Evolutionary conservation across 2,797 vertebrate genomes (phyloP), one percentile per base, ranked within the genome.

Genomic region (Salmo trutta): DNA sequence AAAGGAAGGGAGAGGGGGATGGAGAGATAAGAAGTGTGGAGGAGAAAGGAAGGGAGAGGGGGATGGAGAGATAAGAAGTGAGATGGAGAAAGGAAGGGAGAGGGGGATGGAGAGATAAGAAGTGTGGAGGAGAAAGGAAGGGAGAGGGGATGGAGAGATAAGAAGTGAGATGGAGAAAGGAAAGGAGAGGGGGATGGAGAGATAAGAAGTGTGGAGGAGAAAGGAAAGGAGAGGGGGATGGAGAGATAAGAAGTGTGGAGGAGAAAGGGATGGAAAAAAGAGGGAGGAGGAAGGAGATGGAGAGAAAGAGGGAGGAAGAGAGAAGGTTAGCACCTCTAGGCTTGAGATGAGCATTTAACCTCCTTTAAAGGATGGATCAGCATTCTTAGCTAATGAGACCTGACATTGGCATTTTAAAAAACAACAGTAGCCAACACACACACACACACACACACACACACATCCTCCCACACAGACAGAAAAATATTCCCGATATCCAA

Each of bases 331-430:
- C 51, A 21, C 27, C 71, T 73, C 59, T 54, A 8, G 27, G 19
- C 5, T 17, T 10, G 41, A 64, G 51, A 54, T 36, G 24, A 80
- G 75, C 17, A 31, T 74, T 80, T 79, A 79, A 74, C 78, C 84
- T 84, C 81, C 10, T 47, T 66, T 54, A 82, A 86, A 82, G 75
- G 76, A 82, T 71, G 72, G 71, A 75, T 65, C 67, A 64, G 36
- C 24, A 71, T 75, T 64, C 56, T 51, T 47, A 31, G 19, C 71
- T 71, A 36, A 70, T 69, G 73, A 75, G 36, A 78, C 29, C 52
- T 70, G 67, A 62, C 73, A 69, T 12, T 75, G 71, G 53, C 53
- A 73, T 52, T 74, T 31, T 14, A 59, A 74, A 78, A 51, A 17
- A 70, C 54, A 17, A 54, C 56, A 64, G 68, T 17, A 71, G 69